Base-by-base conservation (phyloP, 2,888 invertebrate genomes). In the Sphaerophoria rueppellii region DNA sequence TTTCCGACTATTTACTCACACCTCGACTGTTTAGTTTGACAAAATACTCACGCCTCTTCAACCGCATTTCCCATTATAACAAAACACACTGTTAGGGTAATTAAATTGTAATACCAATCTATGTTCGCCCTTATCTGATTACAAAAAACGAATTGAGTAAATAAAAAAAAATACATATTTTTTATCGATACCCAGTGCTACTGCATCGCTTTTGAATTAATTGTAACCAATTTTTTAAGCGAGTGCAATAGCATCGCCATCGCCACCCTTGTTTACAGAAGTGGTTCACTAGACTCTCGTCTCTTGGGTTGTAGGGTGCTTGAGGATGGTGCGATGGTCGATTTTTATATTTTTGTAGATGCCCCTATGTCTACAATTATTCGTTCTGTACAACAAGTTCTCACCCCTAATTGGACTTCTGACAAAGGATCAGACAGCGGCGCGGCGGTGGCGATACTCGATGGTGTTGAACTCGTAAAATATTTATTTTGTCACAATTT, bases 331-430 rank as follows among this genome's bases (percentile, higher is more conserved):
- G 6, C 6, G 35, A 40, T 4, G 60, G 40, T 60, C 24, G 40
- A 60, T 43, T 43, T 43, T 16, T 12, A 43, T 70, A 24, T 24
- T 24, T 24, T 24, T 24, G 24, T 24, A 24, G 69, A 61, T 57
- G 81, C 83, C 81, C 81, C 75, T 85, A 81, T 80, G 37, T 58
- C 54, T 58, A n/a, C 7, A 60, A 14, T 57, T 24, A 24, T 24
- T 58, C 16, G 16, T 37, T 75, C 57, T 78, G 70, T 75, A 55
- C 35, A 60, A 83, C 78, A 85, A 80, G 57, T 80, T 69, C 80
- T 81, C 83, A 81, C 81, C 83, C 83, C 63, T 85, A 85, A 81
- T 81, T 85, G 81, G 83, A 35, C 61, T 57, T 11, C 67, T 72
- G 50, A 48, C 50, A 12, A 43, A 9, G 11, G 11, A 12, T 2